Evolutionary conservation across 1,140 invertebrate genomes (phyloP).

Genomic region (Agrilus planipennis): DNA sequence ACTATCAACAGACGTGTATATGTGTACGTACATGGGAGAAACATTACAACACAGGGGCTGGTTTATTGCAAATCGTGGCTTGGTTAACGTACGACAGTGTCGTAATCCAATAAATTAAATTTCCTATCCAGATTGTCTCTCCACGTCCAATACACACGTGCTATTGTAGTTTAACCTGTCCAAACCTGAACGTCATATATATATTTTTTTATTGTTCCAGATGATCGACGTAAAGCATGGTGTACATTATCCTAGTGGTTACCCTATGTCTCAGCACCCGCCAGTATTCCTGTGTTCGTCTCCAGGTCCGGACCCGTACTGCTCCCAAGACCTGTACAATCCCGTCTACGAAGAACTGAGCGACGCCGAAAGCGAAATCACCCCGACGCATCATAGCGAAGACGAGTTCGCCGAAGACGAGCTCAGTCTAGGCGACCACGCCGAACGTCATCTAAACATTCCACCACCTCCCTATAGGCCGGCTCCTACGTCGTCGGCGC

Average conservation of each 20-base stretch:
- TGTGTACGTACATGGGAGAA: too few species aligned
- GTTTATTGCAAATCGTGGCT: too few species aligned
- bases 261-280: constrained; percentile 41
- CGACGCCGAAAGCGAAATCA: constrained; percentile 46
- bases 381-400: constrained; percentile 44
- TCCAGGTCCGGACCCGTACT: constrained; percentile 53
- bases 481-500: constrained; percentile 17
- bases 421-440: constrained; percentile 43
- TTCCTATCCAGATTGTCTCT: too few species aligned
- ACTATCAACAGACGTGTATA: too few species aligned
- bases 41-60: too few species aligned
- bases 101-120: too few species aligned
- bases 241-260: constrained; percentile 42
- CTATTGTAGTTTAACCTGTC: too few species aligned
- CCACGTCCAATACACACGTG: too few species aligned
- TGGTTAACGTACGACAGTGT: too few species aligned
- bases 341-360: constrained; percentile 60
- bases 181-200: too few species aligned
- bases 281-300: constrained; percentile 55
- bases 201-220: constrained; percentile 35
- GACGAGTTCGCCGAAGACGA: constrained; percentile 61
- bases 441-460: constrained; percentile 34
- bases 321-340: constrained; percentile 53
- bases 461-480: constrained; percentile 34
- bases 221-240: constrained; percentile 53